Evolutionary conservation across 2,113 vertebrate species (phyloP), one percentile per base, ranked within the genome.

Genomic region (Nanorana parkeri): DNA sequence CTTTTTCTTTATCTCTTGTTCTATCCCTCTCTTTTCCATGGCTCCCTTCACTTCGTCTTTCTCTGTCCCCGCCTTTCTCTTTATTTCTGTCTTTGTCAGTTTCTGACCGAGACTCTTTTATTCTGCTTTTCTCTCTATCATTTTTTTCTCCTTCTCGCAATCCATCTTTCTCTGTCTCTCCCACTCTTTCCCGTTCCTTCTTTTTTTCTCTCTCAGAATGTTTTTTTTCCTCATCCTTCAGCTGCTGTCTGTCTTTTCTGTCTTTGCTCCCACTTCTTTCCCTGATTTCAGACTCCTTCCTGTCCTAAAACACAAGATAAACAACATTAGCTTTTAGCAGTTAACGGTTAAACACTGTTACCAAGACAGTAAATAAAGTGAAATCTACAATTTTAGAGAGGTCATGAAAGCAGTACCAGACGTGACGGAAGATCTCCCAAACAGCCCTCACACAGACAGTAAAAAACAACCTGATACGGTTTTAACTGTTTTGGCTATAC

Each of bases 191-290:
- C 87, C 89, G 80, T 36, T 88, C 90, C 0, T 81, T 88, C 32
- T 83, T 81, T 58, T 85, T 79, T 5, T 90, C 93, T n/a, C 89
- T 93, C 21, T 93, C 93, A 68, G 85, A 89, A 0, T 78, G 88
- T 24, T 86, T 89, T n/a, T 86, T 87, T 7, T 95, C 95, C 29
- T 89, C 88, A 5, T 95, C 94, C 86, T 89, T 94, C n/a, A 69
- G 17, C 0, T 89, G 92, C 65, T 93, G 94, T 36, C 89, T 90
- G 65, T 89, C 82, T 85, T 94, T 97, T 41, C 88, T 87, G 26
- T 95, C 95, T 81, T 86, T 87, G 84, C 92, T 94, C 1, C 87
- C 83, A 11, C 92, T 94, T 84, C 87, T 91, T 20, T 96, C 96
- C 68, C 94, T 93, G 60, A 92, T 89, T 85, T 91, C 92, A 52